Percentiles rank a stretch among this genome's conserved stretches.
These are phyloP conservation scores for Caracal caracal DNA, from an alignment of 2,113 vertebrate genomes.

Conservation along the genomic window DNA sequence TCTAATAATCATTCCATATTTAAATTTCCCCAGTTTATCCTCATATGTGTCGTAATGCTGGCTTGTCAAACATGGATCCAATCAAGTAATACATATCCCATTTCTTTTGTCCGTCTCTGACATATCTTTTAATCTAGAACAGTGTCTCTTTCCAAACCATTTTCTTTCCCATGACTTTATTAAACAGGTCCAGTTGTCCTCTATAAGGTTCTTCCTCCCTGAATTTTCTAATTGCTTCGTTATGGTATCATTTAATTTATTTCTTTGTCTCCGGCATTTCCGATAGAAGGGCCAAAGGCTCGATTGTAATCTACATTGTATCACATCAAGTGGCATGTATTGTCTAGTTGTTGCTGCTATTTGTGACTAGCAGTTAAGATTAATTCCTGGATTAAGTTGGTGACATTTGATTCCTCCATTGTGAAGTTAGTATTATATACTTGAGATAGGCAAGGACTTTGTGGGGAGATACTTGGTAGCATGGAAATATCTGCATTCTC, in stretches of 20 bases:
- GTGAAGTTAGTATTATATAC: constrained; percentile 19
- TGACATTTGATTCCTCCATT: background rate
- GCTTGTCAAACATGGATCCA: background rate
- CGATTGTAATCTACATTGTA: background rate
- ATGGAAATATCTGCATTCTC: background rate
- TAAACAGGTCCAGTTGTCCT: background rate
- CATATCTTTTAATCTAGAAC: background rate
- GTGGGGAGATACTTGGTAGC: background rate
- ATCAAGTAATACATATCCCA: background rate
- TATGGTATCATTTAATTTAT: background rate
- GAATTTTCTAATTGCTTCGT: background rate
- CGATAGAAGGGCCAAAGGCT: background rate
- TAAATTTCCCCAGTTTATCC: background rate
- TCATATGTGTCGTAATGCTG: background rate
- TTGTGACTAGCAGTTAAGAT: constrained; percentile 27
- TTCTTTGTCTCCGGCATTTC: background rate
- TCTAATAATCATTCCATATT: background rate
- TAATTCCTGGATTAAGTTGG: background rate
- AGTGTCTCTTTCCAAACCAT: background rate
- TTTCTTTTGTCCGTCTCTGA: background rate
- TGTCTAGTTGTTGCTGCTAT: background rate
- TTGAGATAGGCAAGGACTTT: constrained; percentile 3
- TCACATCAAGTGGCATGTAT: background rate
- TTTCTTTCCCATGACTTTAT: background rate
- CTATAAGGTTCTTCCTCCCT: background rate